phyloP scores from a whole-genome alignment of 2,797 vertebrate species.

The Acipenser transmontanus region DNA sequence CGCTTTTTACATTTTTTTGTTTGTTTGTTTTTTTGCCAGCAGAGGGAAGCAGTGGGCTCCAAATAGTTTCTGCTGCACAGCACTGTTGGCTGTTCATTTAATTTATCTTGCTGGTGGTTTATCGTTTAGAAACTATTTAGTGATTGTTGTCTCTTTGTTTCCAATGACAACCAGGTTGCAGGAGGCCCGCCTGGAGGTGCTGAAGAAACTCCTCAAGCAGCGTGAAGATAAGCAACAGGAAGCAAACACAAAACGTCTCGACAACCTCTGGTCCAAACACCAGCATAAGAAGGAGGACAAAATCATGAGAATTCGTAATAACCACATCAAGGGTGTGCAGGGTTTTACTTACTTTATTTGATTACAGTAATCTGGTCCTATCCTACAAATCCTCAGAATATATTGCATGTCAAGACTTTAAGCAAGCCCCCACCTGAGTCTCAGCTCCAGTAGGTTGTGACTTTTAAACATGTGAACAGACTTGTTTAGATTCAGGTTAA shows the following conservation, averaged over 20 bases:
- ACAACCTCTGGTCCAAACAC: constrained; percentile 49
- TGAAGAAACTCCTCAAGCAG: constrained; percentile 60
- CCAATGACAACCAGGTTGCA: constrained; percentile 62
- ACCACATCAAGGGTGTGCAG: constrained; percentile 59
- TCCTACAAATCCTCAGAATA: constrained; percentile 5
- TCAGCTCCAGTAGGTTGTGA: too few species aligned
- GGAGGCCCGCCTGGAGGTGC: constrained; percentile 62
- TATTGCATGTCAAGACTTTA: neutral
- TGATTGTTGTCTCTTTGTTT: too few species aligned
- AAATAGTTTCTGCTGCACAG: too few species aligned
- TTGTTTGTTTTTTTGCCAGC: too few species aligned
- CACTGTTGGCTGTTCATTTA: too few species aligned
- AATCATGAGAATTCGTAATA: constrained; percentile 54
- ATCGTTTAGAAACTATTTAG: too few species aligned
- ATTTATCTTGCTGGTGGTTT: too few species aligned
- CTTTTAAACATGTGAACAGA: too few species aligned
- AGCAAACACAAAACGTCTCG: constrained; percentile 47
- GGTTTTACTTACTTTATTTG: neutral
- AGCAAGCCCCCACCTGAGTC: too few species aligned
- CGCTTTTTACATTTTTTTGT: too few species aligned
- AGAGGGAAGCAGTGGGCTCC: too few species aligned
- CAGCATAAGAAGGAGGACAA: constrained; percentile 61
- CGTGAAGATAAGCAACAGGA: constrained; percentile 54
- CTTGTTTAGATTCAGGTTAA: too few species aligned
- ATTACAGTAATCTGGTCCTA: neutral